A percentile compares a stretch with the other conserved stretches of the same genome.
Conservation (phyloP, 1,140 invertebrate species). For the Pissodes strobi region DNA sequence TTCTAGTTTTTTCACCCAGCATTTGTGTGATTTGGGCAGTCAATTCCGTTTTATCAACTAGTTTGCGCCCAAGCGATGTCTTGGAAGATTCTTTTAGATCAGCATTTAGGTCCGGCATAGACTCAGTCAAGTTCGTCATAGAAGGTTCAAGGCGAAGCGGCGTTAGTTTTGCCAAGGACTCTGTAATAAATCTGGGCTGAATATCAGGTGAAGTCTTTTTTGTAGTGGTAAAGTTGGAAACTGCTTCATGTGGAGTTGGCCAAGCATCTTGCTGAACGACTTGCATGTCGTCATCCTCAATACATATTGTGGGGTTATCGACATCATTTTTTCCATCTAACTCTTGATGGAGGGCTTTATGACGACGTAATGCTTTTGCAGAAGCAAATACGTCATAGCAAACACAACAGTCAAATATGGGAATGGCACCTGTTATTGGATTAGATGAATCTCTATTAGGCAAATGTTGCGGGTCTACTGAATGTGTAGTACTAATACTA, state of each 20-base stretch:
- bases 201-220: too few species aligned
- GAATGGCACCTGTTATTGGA: slow-evolving; percentile 7
- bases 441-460: slow-evolving; percentile 9
- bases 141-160: too few species aligned
- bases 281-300: slow-evolving; percentile 22
- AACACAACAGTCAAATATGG: slow-evolving; percentile 27
- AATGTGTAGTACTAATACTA: not conserved
- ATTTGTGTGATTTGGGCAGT: slow-evolving; percentile 9
- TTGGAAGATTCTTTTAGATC: too few species aligned
- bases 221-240: slow-evolving; percentile 3
- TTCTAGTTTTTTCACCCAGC: not conserved
- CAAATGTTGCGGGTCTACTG: not conserved
- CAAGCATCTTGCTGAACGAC: not conserved
- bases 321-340: slow-evolving; percentile 4
- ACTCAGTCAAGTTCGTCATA: too few species aligned
- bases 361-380: slow-evolving; percentile 23
- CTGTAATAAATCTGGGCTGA: too few species aligned
- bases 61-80: too few species aligned
- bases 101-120: too few species aligned
- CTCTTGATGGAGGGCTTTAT: slow-evolving; percentile 28
- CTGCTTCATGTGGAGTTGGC: not conserved
- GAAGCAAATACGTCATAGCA: slow-evolving; percentile 37
- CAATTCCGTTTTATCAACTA: not conserved
- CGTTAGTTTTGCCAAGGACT: too few species aligned
- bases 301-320: not conserved